Conservation (phyloP, 2,888 invertebrate species). For the Cacoxenus indagator region DNA sequence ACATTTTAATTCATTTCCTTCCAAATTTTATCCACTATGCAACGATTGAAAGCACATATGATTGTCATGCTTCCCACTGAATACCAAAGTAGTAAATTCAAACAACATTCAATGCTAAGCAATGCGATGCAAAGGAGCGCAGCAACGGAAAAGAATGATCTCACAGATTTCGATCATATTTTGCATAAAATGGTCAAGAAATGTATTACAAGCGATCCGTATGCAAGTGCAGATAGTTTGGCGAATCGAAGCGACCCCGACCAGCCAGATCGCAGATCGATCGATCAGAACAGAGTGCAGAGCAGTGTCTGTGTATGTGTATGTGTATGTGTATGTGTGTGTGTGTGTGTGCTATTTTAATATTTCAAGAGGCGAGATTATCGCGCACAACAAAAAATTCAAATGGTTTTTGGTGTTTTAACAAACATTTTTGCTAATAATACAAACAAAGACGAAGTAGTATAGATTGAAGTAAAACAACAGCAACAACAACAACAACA, state of each 20-base stretch:
- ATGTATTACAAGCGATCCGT: constrained; percentile 18
- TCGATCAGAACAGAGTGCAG: constrained; percentile 30
- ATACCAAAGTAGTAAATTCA: constrained; percentile 41
- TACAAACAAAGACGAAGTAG: constrained; percentile 31
- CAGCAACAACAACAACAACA: constrained; percentile 32
- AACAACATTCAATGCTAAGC: background rate
- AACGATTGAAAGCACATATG: constrained; percentile 38
- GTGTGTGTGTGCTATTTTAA: constrained; percentile 52
- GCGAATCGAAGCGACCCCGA: background rate
- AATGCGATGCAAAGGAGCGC: background rate
- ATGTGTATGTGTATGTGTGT: too few species aligned
- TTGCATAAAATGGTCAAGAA: constrained; percentile 55
- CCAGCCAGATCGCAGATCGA: background rate
- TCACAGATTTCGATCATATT: constrained; percentile 57
- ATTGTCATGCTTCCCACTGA: constrained; percentile 50
- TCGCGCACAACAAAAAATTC: constrained; percentile 43
- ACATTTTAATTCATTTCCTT: too few species aligned
- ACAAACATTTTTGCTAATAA: constrained; percentile 59
- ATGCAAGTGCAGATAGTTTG: background rate
- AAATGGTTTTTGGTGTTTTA: constrained; percentile 49
- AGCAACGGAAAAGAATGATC: background rate
- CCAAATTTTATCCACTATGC: background rate
- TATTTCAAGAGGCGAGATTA: constrained; percentile 41
- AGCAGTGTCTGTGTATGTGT: too few species aligned
- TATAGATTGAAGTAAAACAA: background rate